phyloP scores from a whole-genome alignment of 2,797 vertebrate species.

The Limnodromus scolopaceus region DNA sequence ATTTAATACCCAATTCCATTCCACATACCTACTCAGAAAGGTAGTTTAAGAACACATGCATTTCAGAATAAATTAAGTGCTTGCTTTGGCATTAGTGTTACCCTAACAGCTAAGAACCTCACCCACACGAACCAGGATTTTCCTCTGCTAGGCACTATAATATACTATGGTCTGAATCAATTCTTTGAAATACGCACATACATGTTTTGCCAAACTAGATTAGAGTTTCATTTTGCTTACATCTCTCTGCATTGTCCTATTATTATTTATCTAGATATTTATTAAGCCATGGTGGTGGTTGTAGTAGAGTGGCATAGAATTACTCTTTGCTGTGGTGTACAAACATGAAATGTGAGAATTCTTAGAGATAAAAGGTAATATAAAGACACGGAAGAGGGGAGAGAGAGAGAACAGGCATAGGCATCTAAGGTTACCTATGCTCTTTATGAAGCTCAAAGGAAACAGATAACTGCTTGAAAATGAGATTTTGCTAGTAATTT shows the following conservation, averaged over 20 bases:
- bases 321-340: background rate
- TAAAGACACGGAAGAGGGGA: constrained; percentile 27
- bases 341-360: constrained; percentile 37
- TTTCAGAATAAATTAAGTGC: constrained; percentile 12
- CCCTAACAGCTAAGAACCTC: background rate
- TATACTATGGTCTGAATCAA: background rate
- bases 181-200: background rate
- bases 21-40: background rate
- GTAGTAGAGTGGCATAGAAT: constrained; percentile 21
- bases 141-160: background rate
- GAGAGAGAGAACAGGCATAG: background rate
- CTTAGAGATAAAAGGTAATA: constrained; percentile 44
- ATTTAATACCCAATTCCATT: background rate
- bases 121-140: background rate
- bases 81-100: background rate
- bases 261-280: constrained; percentile 40
- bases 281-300: background rate
- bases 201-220: background rate
- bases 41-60: background rate
- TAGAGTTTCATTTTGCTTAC: constrained; percentile 1
- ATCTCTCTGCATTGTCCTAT: background rate
- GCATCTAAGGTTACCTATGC: constrained; percentile 17
- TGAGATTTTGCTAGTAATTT: constrained; percentile 5
- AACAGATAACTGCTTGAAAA: background rate
- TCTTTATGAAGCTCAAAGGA: constrained; percentile 8